A percentile compares a stretch with the other conserved stretches of the same genome.
Evolutionary conservation across 2,797 vertebrate species (phyloP).

Genomic region (Malacoctenus gilli): DNA sequence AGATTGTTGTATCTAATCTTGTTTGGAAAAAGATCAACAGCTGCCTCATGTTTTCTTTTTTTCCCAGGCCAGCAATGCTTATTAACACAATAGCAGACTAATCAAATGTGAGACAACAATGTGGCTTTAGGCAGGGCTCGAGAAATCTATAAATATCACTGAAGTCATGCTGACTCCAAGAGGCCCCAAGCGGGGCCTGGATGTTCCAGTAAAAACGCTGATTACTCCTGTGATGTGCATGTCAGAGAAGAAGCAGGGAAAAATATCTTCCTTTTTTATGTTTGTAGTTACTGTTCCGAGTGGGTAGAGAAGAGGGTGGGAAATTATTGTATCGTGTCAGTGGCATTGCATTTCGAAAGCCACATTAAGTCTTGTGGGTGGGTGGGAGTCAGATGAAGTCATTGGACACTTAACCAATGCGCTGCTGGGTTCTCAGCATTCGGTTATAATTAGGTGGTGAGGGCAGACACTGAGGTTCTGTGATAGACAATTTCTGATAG

Average conservation of each 20-base stretch:
- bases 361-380: background rate
- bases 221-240: too few species aligned
- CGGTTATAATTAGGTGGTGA: slow-evolving; percentile 1
- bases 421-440: background rate
- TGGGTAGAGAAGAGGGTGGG: too few species aligned
- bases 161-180: slow-evolving; percentile 58
- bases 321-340: background rate
- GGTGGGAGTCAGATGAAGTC: background rate
- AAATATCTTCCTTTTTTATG: too few species aligned
- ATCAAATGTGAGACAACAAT: slow-evolving; percentile 76
- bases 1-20: slow-evolving; percentile 40
- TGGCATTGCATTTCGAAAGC: background rate
- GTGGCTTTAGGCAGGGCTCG: slow-evolving; percentile 61
- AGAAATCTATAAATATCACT: slow-evolving; percentile 68
- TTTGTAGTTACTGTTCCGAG: too few species aligned
- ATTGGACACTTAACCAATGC: background rate
- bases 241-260: too few species aligned
- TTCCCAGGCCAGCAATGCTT: slow-evolving; percentile 38
- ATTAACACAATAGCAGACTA: slow-evolving; percentile 72
- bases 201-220: slow-evolving; percentile 15
- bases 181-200: slow-evolving; percentile 46
- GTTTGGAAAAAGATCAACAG: slow-evolving; percentile 35
- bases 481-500: slow-evolving; percentile 6
- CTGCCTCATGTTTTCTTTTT: slow-evolving; percentile 18
- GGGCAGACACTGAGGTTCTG: background rate